Percentiles rank a stretch among this genome's conserved stretches.
Evolutionary conservation across 2,888 invertebrate genomes (phyloP).

Genomic region (Ametastegia equiseti): DNA sequence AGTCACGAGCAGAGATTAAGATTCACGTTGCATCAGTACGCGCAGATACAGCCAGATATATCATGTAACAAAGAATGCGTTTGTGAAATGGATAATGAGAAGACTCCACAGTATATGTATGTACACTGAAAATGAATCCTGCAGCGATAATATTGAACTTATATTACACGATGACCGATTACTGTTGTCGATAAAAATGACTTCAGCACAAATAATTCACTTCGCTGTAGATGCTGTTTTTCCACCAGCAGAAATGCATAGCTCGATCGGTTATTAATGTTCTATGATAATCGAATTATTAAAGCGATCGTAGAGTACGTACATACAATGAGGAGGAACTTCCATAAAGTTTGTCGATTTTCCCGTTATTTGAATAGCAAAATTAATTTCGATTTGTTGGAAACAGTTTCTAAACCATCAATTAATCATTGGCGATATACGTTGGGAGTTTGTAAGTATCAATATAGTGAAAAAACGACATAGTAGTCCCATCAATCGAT

Average conservation of each 20-base stretch:
- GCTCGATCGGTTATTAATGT: neutral
- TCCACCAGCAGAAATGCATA: neutral
- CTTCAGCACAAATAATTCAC: neutral
- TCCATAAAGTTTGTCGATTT: neutral
- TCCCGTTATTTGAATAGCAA: neutral
- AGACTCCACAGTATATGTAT: neutral
- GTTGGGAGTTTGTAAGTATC: neutral
- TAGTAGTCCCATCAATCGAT: neutral
- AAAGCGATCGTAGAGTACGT: too few species aligned
- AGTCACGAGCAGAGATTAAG: neutral
- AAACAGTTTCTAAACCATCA: too few species aligned
- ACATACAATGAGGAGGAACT: too few species aligned
- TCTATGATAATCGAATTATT: too few species aligned
- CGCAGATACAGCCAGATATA: conserved; percentile 9
- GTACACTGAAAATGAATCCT: neutral
- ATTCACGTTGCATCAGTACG: neutral
- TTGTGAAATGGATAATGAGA: conserved; percentile 11
- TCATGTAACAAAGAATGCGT: conserved; percentile 18
- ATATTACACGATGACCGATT: conserved; percentile 3
- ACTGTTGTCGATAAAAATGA: conserved; percentile 14
- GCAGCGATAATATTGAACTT: conserved; percentile 19
- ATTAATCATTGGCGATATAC: neutral
- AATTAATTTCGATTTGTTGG: neutral
- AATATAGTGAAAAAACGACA: neutral
- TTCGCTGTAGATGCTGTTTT: neutral